phyloP scores from a whole-genome alignment of 53 echinoderm and acorn worm genomes.

The Holothuria scabra region DNA sequence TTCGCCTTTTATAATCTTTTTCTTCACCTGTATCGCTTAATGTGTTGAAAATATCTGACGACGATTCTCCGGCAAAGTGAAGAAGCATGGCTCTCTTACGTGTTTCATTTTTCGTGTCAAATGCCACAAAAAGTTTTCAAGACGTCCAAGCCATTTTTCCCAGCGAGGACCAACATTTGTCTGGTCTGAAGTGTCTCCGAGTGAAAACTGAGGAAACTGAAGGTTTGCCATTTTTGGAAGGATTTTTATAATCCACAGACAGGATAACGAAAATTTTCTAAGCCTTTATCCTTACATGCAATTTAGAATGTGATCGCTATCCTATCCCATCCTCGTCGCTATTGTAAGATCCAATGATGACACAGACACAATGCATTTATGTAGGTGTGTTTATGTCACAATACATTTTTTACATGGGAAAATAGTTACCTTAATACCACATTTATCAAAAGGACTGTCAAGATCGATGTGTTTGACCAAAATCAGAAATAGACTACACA shows the following conservation, averaged over 20 bases:
- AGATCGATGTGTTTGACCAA: too few relatives aligned
- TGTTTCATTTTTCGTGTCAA: constrained; percentile 12
- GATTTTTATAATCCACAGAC: constrained; percentile 5
- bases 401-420: too few relatives aligned
- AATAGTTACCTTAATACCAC: too few relatives aligned
- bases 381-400: too few relatives aligned
- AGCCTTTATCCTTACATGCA: too few relatives aligned
- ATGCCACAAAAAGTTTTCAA: constrained; percentile 33
- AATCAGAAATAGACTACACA: too few relatives aligned
- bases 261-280: too few relatives aligned
- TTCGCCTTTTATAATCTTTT: neutral
- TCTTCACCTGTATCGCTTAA: neutral
- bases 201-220: constrained; percentile 3
- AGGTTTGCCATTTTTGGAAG: constrained; percentile 6
- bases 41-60: constrained; percentile 1
- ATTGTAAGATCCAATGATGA: too few relatives aligned
- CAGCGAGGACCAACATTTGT: neutral
- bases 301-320: too few relatives aligned
- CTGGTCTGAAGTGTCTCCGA: neutral
- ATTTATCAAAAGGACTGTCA: too few relatives aligned
- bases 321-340: too few relatives aligned
- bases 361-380: too few relatives aligned
- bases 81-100: constrained; percentile 19
- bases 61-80: constrained; percentile 14
- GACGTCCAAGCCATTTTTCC: constrained; percentile 10